A percentile compares a stretch with the other conserved stretches of the same genome.
These are phyloP conservation scores for Ptychochromis oligacanthus DNA, from an alignment of 2,113 vertebrate species.

Conservation along the genomic window DNA sequence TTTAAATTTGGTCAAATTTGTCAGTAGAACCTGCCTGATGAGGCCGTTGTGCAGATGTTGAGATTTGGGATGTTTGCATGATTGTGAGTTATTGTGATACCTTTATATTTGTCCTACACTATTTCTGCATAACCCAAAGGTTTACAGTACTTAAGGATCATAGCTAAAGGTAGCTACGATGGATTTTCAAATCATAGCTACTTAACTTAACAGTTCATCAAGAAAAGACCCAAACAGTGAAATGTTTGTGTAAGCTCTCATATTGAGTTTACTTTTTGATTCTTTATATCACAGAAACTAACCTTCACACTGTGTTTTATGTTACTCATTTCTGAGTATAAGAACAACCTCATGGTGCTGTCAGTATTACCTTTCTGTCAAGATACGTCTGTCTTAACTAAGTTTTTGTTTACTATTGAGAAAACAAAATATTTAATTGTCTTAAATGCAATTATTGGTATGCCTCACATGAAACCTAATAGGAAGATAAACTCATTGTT, in stretches of 20 bases:
- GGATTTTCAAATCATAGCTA: not conserved
- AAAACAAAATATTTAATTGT: not conserved
- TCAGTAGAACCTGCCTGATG: not conserved
- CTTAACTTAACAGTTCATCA: not conserved
- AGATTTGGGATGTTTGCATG: not conserved
- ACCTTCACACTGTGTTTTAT: not conserved
- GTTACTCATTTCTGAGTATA: too few species aligned
- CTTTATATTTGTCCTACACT: not conserved
- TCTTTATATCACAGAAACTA: not conserved
- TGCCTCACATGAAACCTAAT: not conserved
- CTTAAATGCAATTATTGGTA: not conserved
- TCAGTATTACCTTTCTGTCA: too few species aligned
- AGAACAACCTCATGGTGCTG: too few species aligned
- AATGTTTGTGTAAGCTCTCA: not conserved
- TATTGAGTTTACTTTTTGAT: not conserved
- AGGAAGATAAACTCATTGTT: not conserved
- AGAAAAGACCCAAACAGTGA: not conserved
- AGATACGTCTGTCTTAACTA: not conserved
- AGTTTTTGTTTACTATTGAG: not conserved
- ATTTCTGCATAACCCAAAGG: not conserved
- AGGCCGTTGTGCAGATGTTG: not conserved
- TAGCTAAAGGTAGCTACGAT: not conserved
- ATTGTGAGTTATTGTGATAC: not conserved
- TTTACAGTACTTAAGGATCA: not conserved
- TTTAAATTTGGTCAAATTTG: not conserved